A percentile compares a stretch with the other conserved stretches of the same genome.
Evolutionary conservation across 2,888 invertebrate species (phyloP).

Genomic region (Hydriomena furcata): DNA sequence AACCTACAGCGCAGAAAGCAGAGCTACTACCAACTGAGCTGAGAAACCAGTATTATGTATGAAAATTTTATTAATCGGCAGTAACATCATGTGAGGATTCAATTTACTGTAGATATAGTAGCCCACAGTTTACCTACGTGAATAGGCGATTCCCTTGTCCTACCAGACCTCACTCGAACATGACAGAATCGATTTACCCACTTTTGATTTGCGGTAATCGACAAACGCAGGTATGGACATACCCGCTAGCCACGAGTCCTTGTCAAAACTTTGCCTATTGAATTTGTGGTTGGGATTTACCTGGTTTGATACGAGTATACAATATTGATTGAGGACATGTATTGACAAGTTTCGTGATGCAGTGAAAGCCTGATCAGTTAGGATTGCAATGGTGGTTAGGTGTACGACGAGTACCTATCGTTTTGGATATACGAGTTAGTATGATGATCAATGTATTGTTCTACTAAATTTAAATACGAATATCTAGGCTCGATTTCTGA

Average conservation of each 20-base stretch:
- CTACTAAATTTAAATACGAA: too few species aligned
- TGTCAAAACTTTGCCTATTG: slow-evolving; percentile 19
- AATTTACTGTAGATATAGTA: slow-evolving; percentile 29
- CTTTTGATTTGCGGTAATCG: slow-evolving; percentile 45
- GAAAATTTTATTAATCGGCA: too few species aligned
- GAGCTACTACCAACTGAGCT: too few species aligned
- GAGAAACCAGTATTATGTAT: too few species aligned
- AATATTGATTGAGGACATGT: not conserved
- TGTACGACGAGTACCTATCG: not conserved
- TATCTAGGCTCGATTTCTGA: too few species aligned
- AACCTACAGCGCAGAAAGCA: too few species aligned
- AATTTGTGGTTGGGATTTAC: slow-evolving; percentile 9
- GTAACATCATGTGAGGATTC: slow-evolving; percentile 24
- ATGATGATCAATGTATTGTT: too few species aligned
- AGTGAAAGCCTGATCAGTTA: too few species aligned
- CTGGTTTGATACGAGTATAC: not conserved
- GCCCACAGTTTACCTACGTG: slow-evolving; percentile 29
- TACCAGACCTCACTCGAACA: slow-evolving; percentile 30
- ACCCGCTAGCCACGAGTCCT: slow-evolving; percentile 27
- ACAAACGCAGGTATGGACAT: slow-evolving; percentile 29
- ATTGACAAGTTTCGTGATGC: too few species aligned
- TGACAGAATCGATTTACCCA: slow-evolving; percentile 39
- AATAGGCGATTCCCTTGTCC: slow-evolving; percentile 35
- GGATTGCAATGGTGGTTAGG: too few species aligned
- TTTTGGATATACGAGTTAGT: too few species aligned